Percentiles rank a stretch among this genome's conserved stretches.
Evolutionary conservation across 1,140 invertebrate genomes (phyloP).

Genomic region (Eciton burchellii): DNA sequence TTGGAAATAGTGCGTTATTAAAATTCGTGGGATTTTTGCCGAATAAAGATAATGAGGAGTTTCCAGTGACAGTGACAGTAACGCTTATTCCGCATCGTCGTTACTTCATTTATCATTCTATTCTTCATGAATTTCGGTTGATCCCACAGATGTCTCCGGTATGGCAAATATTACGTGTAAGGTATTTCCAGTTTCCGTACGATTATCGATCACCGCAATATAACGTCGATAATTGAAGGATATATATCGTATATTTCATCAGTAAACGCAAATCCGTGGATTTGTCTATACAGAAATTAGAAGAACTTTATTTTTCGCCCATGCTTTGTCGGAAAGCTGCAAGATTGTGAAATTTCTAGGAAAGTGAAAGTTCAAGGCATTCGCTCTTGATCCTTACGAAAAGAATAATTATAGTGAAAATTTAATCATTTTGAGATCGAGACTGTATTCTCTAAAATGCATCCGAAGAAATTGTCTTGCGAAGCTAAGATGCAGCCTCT

Average conservation of each 20-base stretch:
- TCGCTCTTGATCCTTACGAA: no score
- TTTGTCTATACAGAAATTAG: no score
- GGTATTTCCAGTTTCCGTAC: background rate
- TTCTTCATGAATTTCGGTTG: conserved; percentile 25
- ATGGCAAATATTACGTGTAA: background rate
- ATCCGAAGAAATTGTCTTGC: no score
- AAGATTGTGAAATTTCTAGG: no score
- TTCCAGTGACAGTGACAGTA: background rate
- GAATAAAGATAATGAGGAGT: conserved; percentile 27
- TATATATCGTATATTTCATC: background rate
- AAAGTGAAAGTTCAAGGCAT: no score
- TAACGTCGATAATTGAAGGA: background rate
- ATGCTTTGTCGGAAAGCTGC: no score
- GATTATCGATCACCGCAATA: conserved; percentile 7
- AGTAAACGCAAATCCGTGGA: background rate
- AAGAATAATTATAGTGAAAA: no score
- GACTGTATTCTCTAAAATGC: no score
- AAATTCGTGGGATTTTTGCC: background rate
- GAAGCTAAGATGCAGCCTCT: no score
- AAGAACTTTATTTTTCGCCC: no score
- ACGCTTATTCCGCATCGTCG: background rate
- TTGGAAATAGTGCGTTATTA: conserved; percentile 4
- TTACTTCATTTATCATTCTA: conserved; percentile 57
- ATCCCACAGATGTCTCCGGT: background rate
- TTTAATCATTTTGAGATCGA: no score